Evolutionary conservation across 92 coral and sea anemone genomes (phyloP), one percentile per base, ranked within the genome.

Genomic region (Umimayanthus chanpuru): DNA sequence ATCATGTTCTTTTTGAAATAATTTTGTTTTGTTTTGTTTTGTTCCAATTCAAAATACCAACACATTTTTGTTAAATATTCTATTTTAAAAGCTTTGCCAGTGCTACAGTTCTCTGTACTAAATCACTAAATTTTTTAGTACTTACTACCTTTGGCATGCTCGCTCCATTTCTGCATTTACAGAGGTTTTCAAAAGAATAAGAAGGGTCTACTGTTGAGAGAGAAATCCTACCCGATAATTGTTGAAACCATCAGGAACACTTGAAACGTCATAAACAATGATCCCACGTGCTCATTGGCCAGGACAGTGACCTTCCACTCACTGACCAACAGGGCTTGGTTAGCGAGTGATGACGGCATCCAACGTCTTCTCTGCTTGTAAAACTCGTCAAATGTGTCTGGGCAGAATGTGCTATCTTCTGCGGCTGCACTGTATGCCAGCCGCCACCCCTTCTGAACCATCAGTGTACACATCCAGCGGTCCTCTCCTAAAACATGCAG

Each of bases 401-500:
- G 99, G 89, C 98, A 95, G 91, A 58, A 97, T 0, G 99, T 97
- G 50, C 94, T 90, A 91, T 95, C 96, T 85, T 97, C 94, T 58
- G 99, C 99, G 76, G 98, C 99, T 55, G 99, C 99, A 86, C 96
- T 94, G 93, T 97, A 97, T 38, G 96, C 98, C 23, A 97, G 91
- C 10, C 96, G 92, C 99, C 99, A 97, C 23, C 99, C 99, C 9
- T 93, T 90, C 76, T 97, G 99, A 39, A 97, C 99, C 99, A 97
- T 95, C 85, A 97, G 91, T 8, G 99, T 97, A 76, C 99, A 97
- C 58, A 97, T 81, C 99, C 99, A 97, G 76, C 99, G 99, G 86
- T 97, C 99, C 89, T 97, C 99, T 14, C 99, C 99, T 95, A 74
- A 30, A 75, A 80, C 2, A 49, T 5, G 43, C 39, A 72, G 76